Base-by-base conservation (phyloP, 2,888 invertebrate genomes). In the Notodonta ziczac region DNA sequence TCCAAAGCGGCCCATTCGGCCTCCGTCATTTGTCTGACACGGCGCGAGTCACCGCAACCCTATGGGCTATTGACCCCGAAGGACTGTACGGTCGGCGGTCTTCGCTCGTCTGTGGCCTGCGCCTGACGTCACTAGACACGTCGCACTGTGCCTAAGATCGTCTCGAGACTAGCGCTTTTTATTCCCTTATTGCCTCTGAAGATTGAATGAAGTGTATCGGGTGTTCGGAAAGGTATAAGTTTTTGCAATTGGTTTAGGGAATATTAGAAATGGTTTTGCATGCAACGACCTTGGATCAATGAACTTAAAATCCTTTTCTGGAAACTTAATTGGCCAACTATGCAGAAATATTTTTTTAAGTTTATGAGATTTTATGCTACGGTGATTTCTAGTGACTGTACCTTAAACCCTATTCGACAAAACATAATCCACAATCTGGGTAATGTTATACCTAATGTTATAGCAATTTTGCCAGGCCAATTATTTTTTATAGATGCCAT, bases 11-110 rank as follows among this genome's bases (percentile, higher is more conserved):
- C 16, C 42, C 39, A 56, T 65, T 67, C 53, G 60, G 60, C 62
- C 54, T 54, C 54, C 71, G 66, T 67, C 65, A 67, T 61, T 67
- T 67, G 78, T 78, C 74, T 77, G 73, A 72, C 75, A 67, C 72
- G 24, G 64, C 56, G 64, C 60, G 66, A 74, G 79, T 78, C 76
- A 78, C 79, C 71, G 79, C 78, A 69, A 72, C 75, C 75, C 74
- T 63, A 55, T 56, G 63, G 74, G 67, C 63, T 69, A 65, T 61
- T 65, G 70, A 77, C 73, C 78, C 66, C 66, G 62, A 63, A 71
- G 70, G 70, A 66, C 67, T 70, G 75, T 51, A 58, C 70, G 69
- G 74, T 65, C 73, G 60, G 14, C 54, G 53, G 53, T 32, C 53
- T 24, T 53, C 35, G 52, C 52, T 52, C 4, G 53, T 53, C 35